Percentiles rank a stretch among this genome's conserved stretches.
Evolutionary conservation across 2,888 invertebrate species (phyloP).

Genomic region (Bibio marci): DNA sequence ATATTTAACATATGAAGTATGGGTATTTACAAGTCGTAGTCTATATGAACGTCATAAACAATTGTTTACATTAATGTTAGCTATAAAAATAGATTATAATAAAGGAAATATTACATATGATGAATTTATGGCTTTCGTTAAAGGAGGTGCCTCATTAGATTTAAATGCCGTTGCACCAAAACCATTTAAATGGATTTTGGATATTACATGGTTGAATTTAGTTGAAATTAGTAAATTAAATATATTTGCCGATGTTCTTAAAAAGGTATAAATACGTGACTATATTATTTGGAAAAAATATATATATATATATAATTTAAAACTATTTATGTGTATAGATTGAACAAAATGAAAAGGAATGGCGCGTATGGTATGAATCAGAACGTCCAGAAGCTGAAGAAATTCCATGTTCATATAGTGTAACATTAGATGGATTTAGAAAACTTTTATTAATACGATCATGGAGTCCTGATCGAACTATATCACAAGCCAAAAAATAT

Average conservation of each 20-base stretch:
- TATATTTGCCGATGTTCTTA: conserved; percentile 60
- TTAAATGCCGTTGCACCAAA: conserved; percentile 83
- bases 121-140: conserved; percentile 90
- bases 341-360: conserved; percentile 69
- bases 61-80: conserved; percentile 82
- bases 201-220: conserved; percentile 90
- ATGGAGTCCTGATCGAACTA: conserved; percentile 89
- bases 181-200: conserved; percentile 87
- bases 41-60: conserved; percentile 87
- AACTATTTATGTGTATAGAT: conserved; percentile 42
- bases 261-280: conserved; percentile 37
- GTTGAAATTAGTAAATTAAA: conserved; percentile 80
- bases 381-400: conserved; percentile 84
- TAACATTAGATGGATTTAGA: conserved; percentile 71
- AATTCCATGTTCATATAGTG: conserved; percentile 79
- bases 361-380: conserved; percentile 82
- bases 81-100: conserved; percentile 87
- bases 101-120: conserved; percentile 65
- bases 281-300: background rate
- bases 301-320: background rate
- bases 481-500: conserved; percentile 84
- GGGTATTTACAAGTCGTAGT: conserved; percentile 81
- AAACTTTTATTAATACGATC: conserved; percentile 75
- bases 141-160: conserved; percentile 89
- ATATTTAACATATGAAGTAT: conserved; percentile 81